Base-by-base conservation (phyloP, 2,113 vertebrate species). In the Pionites leucogaster region DNA sequence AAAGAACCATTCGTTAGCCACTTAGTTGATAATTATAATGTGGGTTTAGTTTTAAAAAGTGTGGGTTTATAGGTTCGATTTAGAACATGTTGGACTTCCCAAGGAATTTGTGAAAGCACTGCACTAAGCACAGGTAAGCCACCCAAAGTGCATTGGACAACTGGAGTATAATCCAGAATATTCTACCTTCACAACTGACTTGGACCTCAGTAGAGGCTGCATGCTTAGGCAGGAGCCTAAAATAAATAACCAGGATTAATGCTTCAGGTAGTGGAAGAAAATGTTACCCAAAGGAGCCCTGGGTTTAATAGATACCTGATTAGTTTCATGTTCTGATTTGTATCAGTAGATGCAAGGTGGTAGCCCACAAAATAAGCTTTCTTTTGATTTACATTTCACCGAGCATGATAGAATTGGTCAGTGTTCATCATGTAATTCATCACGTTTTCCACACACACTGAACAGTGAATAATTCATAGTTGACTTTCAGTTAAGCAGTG, bases 121-220 rank as follows among this genome's bases (percentile, higher is more conserved):
- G 11, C 29, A 7, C 16, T 24, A 50, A 63, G 23, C 29, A 41
- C 27, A 86, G 37, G 33, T 67, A 50, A 75, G 11, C 23, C 52
- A 57, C 17, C 11, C 39, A 37, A 68, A n/a, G 8, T 13, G 15
- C 35, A 5, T n/a, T 46, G 23, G 39, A 14, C 78, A 86, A 33
- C 44, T 41, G 39, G 25, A n/a, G 29, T 25, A 33, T 22, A 42
- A 35, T 42, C 10, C 52, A 44, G 13, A 8, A 28, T 90, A 3
- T 47, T 93, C 33, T 23, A 24, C 12, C 1, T 1, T 11, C 0
- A 0, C 31, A 77, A 62, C 12, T 47, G 28, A 17, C 46, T 5
- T 44, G 18, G 29, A 6, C 39, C 82, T 65, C 33, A 24, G n/a
- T 8, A 75, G 28, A 62, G 37, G 22, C 19, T 39, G 3, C 25